These are phyloP conservation scores for Gibbula magus DNA, from an alignment of 2,888 invertebrate genomes.

Conservation along the genomic window DNA sequence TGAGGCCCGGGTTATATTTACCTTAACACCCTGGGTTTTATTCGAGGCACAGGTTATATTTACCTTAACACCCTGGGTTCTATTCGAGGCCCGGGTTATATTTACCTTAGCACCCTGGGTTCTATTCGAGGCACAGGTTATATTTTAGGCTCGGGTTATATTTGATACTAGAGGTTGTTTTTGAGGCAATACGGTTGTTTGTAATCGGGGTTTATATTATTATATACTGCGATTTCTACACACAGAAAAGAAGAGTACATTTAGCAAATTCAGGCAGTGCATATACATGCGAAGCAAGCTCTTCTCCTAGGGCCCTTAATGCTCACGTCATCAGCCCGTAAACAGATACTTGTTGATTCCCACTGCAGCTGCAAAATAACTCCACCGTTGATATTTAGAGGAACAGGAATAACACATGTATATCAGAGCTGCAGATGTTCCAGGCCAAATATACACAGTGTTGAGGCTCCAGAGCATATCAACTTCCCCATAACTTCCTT, in stretches of 20 bases:
- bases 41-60: no score
- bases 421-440: not conserved
- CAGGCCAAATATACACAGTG: not conserved
- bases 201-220: no score
- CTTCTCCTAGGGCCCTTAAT: not conserved
- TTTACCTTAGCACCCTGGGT: no score
- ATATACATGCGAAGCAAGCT: not conserved
- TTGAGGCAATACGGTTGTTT: no score
- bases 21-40: no score
- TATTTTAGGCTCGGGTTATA: no score
- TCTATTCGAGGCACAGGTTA: no score
- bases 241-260: not conserved
- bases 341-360: conserved; percentile 4
- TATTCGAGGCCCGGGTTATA: no score
- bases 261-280: not conserved
- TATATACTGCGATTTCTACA: no score
- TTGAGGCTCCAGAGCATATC: not conserved
- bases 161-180: no score
- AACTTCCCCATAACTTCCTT: not conserved
- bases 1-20: no score
- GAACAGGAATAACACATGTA: not conserved
- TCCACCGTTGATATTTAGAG: not conserved
- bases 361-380: not conserved
- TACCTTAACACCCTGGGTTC: no score
- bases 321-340: not conserved